Evolutionary conservation across 2,888 invertebrate genomes (phyloP).

Genomic region (Dryobotodes eremita): DNA sequence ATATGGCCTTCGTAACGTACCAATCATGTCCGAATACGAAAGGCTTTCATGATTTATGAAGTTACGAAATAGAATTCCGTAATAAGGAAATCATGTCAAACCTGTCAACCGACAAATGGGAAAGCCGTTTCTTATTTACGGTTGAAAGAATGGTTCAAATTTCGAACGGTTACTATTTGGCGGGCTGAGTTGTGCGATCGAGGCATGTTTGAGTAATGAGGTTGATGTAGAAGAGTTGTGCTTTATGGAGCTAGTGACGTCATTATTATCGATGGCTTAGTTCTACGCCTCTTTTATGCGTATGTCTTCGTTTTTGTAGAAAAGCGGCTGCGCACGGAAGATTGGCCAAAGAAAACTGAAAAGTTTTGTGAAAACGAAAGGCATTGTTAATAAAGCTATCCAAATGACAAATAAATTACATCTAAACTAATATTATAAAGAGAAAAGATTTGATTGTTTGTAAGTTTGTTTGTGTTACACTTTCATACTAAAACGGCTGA

Average conservation of each 20-base stretch:
- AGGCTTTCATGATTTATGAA: conserved; percentile 34
- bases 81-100: conserved; percentile 39
- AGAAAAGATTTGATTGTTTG: too few relatives aligned
- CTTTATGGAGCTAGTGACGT: neutral
- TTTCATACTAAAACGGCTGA: too few relatives aligned
- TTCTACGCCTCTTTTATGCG: neutral
- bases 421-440: neutral
- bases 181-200: neutral
- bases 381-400: neutral
- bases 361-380: neutral
- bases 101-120: conserved; percentile 42
- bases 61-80: conserved; percentile 31
- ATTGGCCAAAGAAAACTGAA: neutral
- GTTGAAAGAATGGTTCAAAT: conserved; percentile 23
- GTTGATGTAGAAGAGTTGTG: neutral
- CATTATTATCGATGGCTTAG: neutral
- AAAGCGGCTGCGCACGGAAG: too few relatives aligned
- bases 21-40: conserved; percentile 29
- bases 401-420: neutral
- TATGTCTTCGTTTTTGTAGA: too few relatives aligned
- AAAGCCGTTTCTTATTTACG: conserved; percentile 25
- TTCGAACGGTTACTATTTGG: conserved; percentile 5
- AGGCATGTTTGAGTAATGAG: neutral
- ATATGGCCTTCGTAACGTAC: conserved; percentile 11
- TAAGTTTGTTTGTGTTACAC: too few relatives aligned